Base-by-base conservation (phyloP, 2,113 vertebrate species). In the Scopus umbretta region DNA sequence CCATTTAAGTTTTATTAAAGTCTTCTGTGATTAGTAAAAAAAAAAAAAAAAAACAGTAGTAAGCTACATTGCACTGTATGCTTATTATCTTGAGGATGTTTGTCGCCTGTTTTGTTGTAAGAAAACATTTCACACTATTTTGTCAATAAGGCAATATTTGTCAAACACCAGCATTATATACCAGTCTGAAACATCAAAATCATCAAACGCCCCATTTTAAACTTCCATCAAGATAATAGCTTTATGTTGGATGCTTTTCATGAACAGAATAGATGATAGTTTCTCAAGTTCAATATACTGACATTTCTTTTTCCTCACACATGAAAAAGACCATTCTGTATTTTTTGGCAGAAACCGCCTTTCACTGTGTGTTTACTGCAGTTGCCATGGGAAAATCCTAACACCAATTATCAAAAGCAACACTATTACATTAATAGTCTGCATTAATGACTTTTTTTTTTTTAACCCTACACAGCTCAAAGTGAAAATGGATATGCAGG, bases 361-460 rank as follows among this genome's bases (percentile, higher is more conserved):
- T 62, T 89, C 7, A 2, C 89, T 59, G 16, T 85, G 87, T 93
- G 94, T 96, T 97, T 96, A 86, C 81, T 80, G 93, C 55, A 52
- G 96, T 96, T 97, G 89, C 96, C 97, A 91, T 92, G 95, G 96
- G 94, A 81, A 97, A 96, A 94, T 91, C 87, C 91, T 86, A 96
- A 94, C 89, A 96, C 73, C 63, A 82, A 83, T 96, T 96, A 95
- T 94, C 91, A 96, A 90, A 89, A 85, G 89, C 80, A 93, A 95
- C 80, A 90, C 80, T 90, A 71, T 30, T 67, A 87, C 55, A 81
- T 83, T 91, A 87, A 75, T 49, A 66, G 67, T 20, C 87, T 80
- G 74, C 79, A 88, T 70, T 91, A 91, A 93, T 59, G 58, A 71
- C 63, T 86, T 30, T 23, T 52, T 86, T 30, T 23, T 52, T 52